These are phyloP conservation scores for Hippoglossus stenolepis DNA, from an alignment of 2,113 vertebrate species.

Conservation along the genomic window DNA sequence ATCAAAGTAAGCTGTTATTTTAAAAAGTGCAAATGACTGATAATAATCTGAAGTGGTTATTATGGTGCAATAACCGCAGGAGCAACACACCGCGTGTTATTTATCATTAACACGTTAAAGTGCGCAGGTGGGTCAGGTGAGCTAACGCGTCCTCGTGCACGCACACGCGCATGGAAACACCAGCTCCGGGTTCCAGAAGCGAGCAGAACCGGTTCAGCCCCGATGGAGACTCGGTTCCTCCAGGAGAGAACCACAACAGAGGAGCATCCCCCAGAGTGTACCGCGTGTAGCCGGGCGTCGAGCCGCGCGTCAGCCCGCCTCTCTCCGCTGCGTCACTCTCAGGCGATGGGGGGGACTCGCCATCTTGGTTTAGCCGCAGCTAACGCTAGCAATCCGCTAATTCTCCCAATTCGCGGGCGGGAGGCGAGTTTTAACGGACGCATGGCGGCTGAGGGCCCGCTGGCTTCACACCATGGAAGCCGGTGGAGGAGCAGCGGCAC, in stretches of 20 bases:
- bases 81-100: no score
- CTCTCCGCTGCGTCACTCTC: constrained; percentile 65
- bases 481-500: no score
- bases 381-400: constrained; percentile 38
- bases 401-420: neutral
- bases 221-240: neutral
- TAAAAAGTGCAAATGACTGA: neutral
- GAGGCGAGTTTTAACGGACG: neutral
- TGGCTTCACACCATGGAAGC: accelerated
- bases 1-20: neutral
- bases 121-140: neutral
- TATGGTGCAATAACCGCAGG: no score
- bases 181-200: no score
- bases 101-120: no score
- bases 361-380: constrained; percentile 73
- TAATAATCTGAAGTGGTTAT: no score
- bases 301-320: constrained; percentile 58
- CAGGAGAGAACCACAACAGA: neutral
- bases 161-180: no score
- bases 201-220: neutral
- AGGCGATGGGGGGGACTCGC: constrained; percentile 28
- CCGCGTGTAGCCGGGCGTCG: constrained; percentile 39
- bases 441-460: no score
- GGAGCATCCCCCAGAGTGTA: neutral
- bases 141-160: no score